phyloP scores from a whole-genome alignment of 2,113 vertebrate genomes.

The Neolamprologus kungweensis region DNA sequence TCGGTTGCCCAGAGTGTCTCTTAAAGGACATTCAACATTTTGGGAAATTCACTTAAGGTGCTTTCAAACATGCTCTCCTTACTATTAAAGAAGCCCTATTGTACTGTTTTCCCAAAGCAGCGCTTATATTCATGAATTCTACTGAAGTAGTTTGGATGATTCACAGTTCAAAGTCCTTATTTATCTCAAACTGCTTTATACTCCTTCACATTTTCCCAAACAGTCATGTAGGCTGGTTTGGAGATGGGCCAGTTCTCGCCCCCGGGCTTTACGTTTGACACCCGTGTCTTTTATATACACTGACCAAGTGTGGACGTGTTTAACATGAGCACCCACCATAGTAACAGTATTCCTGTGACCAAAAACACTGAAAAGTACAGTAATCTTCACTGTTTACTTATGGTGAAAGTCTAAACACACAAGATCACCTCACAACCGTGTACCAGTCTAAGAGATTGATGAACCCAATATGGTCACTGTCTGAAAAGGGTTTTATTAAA shows the following conservation, averaged over 20 bases:
- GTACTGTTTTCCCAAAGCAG: neutral
- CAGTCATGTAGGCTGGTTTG: neutral
- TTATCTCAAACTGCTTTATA: neutral
- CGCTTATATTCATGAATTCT: neutral
- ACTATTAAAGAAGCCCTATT: neutral
- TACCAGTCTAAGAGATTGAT: neutral
- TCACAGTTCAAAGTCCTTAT: neutral
- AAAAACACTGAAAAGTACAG: neutral
- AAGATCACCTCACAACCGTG: neutral
- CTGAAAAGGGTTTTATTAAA: neutral
- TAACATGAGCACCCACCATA: neutral
- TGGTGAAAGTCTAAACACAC: neutral
- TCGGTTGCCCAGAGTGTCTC: neutral
- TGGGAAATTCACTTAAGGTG: neutral
- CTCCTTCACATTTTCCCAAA: neutral
- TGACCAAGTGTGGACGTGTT: neutral
- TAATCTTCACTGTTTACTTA: neutral
- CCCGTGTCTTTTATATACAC: neutral
- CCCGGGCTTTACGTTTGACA: neutral
- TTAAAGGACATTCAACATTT: neutral
- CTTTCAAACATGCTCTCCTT: neutral
- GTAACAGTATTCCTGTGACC: neutral
- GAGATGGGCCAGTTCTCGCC: neutral
- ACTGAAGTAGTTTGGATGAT: neutral
- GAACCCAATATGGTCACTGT: neutral